Conservation (phyloP, 1,140 invertebrate species). For the Pogonognathellus flavescens region DNA sequence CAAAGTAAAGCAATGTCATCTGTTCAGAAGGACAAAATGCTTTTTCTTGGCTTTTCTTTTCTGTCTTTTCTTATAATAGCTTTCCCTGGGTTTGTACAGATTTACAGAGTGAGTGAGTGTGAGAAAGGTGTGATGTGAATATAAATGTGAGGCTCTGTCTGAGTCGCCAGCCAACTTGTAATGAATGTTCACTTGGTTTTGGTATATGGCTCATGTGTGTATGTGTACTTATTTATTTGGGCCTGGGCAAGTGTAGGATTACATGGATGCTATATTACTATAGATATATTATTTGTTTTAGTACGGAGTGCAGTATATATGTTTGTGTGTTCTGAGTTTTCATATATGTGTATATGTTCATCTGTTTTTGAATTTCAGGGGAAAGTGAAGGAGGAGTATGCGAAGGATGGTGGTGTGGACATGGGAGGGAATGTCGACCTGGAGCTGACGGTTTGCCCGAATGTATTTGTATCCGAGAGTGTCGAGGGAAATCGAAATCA, state of each 20-base stretch:
- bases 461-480: conserved; percentile 64
- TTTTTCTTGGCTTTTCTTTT: conserved; percentile 6
- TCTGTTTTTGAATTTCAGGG: conserved; percentile 41
- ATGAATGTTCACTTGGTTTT: not conserved
- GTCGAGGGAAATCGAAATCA: conserved; percentile 54
- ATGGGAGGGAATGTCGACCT: conserved; percentile 63
- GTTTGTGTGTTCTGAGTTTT: not conserved
- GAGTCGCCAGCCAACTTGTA: not conserved
- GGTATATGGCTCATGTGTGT: not conserved
- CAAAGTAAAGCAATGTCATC: conserved; percentile 9
- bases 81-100: not conserved
- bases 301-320: not conserved
- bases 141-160: not conserved
- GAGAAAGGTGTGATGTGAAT: conserved; percentile 13
- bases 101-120: not conserved
- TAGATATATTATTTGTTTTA: too few relatives aligned
- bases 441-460: conserved; percentile 59
- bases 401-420: conserved; percentile 65
- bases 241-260: too few relatives aligned
- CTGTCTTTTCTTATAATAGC: not conserved
- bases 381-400: conserved; percentile 54
- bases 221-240: not conserved
- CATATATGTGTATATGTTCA: not conserved
- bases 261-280: too few relatives aligned
- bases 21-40: not conserved